A percentile compares a stretch with the other conserved stretches of the same genome.
phyloP scores from a whole-genome alignment of 2,113 vertebrate species.

The Eurystomus gularis region DNA sequence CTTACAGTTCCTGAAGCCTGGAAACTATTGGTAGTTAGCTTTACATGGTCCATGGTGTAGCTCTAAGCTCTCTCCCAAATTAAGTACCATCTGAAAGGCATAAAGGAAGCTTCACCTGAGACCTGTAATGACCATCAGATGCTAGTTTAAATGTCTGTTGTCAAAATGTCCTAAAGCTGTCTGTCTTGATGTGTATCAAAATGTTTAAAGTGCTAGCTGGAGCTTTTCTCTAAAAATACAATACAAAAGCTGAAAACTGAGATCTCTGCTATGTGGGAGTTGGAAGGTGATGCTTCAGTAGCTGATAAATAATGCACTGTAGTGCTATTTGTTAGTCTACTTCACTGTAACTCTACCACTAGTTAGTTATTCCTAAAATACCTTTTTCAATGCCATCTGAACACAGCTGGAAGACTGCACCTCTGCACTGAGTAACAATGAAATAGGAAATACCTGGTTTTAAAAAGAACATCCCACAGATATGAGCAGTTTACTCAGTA shows the following conservation, averaged over 20 bases:
- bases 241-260: not conserved
- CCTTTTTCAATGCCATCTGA: not conserved
- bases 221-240: not conserved
- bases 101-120: not conserved
- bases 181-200: not conserved
- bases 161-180: not conserved
- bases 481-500: not conserved
- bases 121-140: not conserved
- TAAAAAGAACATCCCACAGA: not conserved
- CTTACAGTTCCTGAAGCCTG: not conserved
- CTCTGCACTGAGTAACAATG: not conserved
- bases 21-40: not conserved
- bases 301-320: conserved; percentile 63
- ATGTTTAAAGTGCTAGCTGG: not conserved
- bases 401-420: not conserved
- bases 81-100: not conserved
- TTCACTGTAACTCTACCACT: conserved; percentile 8
- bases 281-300: not conserved
- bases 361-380: not conserved
- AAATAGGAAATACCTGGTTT: not conserved
- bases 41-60: not conserved
- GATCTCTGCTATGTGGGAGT: not conserved
- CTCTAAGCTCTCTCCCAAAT: not conserved
- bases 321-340: not conserved
- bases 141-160: not conserved